phyloP scores from a whole-genome alignment of 1,140 invertebrate species.

The Zaprionus davidi region DNA sequence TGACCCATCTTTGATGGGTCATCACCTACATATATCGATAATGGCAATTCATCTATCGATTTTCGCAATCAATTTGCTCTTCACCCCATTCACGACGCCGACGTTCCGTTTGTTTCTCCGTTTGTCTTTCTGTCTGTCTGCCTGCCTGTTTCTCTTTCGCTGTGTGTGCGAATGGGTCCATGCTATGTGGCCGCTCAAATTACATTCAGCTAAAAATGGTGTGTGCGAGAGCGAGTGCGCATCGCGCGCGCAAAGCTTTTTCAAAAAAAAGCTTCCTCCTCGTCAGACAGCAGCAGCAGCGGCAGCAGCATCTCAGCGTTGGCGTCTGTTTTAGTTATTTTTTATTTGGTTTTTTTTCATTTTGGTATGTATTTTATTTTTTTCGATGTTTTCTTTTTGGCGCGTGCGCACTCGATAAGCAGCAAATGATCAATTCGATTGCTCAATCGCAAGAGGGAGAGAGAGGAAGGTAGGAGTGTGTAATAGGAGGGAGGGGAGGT shows the following conservation, averaged over 20 bases:
- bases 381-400: conserved; percentile 42
- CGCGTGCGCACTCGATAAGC: conserved; percentile 62
- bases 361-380: conserved; percentile 16
- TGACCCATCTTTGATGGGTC: conserved; percentile 2
- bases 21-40: conserved; percentile 14
- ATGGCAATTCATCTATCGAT: conserved; percentile 22
- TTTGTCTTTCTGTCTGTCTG: conserved; percentile 8
- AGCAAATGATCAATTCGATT: conserved; percentile 41
- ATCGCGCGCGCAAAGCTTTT: conserved; percentile 53
- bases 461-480: conserved; percentile 25
- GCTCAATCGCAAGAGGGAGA: conserved; percentile 53
- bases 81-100: conserved; percentile 25
- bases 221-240: conserved; percentile 68
- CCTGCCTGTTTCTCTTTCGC: conserved; percentile 4
- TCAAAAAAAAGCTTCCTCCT: conserved; percentile 40
- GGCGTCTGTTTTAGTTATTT: conserved; percentile 26
- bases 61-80: conserved; percentile 40
- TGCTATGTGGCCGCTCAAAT: conserved; percentile 81
- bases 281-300: background rate
- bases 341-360: conserved; percentile 24
- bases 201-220: conserved; percentile 84
- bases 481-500: background rate
- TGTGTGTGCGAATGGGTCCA: conserved; percentile 75
- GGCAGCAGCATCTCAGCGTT: background rate
- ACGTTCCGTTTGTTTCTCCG: background rate